Evolutionary conservation across 2,888 invertebrate genomes (phyloP).

Genomic region (Melieria omissa): DNA sequence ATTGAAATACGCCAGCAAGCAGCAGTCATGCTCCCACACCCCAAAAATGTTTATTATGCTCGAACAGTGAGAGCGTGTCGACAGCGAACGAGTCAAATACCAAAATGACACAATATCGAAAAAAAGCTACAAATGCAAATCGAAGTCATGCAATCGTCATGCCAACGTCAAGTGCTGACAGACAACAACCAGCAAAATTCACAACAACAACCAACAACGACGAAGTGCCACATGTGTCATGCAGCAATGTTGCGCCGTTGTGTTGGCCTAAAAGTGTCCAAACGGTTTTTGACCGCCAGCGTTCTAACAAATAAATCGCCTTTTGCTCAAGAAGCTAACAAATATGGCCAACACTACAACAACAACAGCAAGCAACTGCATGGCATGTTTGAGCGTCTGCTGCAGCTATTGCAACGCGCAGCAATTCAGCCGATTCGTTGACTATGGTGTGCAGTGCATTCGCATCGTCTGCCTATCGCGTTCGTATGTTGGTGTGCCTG

Average conservation of each 20-base stretch:
- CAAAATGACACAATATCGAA: constrained; percentile 33
- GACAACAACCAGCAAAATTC: no score
- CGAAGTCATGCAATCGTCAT: constrained; percentile 24
- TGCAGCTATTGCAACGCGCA: not conserved
- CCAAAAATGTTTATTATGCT: no score
- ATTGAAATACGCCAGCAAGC: no score
- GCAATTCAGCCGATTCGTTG: not conserved
- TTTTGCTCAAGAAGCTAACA: not conserved
- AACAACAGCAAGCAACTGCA: constrained; percentile 9
- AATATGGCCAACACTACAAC: not conserved
- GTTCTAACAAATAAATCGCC: no score
- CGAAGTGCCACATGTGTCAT: no score
- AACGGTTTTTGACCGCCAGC: constrained; percentile 17
- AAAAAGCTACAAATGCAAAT: constrained; percentile 31
- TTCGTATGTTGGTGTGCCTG: not conserved
- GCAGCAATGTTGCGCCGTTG: not conserved
- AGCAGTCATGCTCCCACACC: no score
- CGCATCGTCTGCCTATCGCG: not conserved
- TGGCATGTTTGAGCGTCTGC: constrained; percentile 14
- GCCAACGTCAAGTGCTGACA: no score
- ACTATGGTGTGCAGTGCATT: not conserved
- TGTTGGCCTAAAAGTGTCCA: constrained; percentile 30
- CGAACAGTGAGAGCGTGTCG: not conserved
- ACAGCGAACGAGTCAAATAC: constrained; percentile 24
- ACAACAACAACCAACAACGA: not conserved